Percentiles rank a stretch among this genome's conserved stretches.
phyloP scores from a whole-genome alignment of 2,797 vertebrate species.

The Dermochelys coriacea region DNA sequence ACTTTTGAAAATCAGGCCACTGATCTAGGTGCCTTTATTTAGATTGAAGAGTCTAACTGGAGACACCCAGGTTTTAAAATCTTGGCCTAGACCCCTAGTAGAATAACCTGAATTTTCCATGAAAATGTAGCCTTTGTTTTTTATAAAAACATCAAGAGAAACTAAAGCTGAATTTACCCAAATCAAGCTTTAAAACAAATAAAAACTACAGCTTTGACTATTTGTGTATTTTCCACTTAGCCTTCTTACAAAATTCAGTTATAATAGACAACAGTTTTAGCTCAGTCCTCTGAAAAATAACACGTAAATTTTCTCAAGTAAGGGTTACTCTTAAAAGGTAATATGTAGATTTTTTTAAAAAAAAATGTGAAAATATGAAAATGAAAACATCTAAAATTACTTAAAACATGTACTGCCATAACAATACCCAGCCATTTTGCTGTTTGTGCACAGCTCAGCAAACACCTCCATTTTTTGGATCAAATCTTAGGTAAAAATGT shows the following conservation, averaged over 20 bases:
- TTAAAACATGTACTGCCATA: not conserved
- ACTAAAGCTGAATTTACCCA: too few relatives aligned
- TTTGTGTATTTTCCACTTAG: not conserved
- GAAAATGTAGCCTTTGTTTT: too few relatives aligned
- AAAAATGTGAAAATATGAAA: not conserved
- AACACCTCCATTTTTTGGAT: constrained; percentile 1
- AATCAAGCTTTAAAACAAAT: too few relatives aligned
- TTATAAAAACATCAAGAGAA: too few relatives aligned
- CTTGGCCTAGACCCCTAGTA: too few relatives aligned
- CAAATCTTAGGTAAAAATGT: constrained; percentile 8
- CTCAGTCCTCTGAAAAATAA: not conserved
- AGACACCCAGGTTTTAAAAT: not conserved
- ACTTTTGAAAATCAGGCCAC: not conserved
- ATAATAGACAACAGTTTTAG: too few relatives aligned
- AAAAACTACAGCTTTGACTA: not conserved
- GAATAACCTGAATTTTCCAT: too few relatives aligned
- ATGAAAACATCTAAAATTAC: not conserved
- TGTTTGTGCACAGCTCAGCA: constrained; percentile 9
- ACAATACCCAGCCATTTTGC: not conserved
- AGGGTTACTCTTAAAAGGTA: not conserved
- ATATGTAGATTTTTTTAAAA: not conserved
- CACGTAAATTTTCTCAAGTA: not conserved
- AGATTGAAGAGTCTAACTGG: not conserved
- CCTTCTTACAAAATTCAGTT: not conserved
- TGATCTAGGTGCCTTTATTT: not conserved